phyloP scores from a whole-genome alignment of 2,113 vertebrate species.

The Leptocoma aspasia region DNA sequence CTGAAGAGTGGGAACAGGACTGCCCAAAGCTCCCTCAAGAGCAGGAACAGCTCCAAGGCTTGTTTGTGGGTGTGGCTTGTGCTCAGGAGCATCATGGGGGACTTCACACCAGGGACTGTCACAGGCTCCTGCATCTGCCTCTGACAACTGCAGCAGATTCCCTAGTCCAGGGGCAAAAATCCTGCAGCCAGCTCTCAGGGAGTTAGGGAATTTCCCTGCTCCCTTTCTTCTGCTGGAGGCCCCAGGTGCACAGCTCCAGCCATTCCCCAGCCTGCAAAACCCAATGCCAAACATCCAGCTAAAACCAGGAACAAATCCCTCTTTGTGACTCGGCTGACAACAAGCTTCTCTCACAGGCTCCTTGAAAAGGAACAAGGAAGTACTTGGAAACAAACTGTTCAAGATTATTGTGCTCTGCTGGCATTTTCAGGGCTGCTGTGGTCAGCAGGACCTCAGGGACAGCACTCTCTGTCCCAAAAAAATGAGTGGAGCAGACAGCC shows the following conservation, averaged over 20 bases:
- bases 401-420: not conserved
- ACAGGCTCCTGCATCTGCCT: not conserved
- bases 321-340: not conserved
- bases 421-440: not conserved
- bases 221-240: not conserved
- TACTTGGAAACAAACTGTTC: not conserved
- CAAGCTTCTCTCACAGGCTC: not conserved
- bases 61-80: not conserved
- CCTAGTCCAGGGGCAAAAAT: not conserved
- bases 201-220: not conserved
- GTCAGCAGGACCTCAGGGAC: not conserved
- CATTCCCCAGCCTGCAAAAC: not conserved
- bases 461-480: conserved; percentile 25
- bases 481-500: not conserved
- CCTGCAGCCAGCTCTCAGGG: not conserved
- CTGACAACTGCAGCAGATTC: not conserved
- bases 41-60: not conserved
- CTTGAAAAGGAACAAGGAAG: conserved; percentile 13
- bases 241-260: not conserved
- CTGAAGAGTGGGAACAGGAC: not conserved
- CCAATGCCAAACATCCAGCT: not conserved
- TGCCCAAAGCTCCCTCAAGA: not conserved
- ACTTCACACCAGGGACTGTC: not conserved
- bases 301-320: conserved; percentile 11
- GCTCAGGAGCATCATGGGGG: not conserved